Base-by-base conservation (phyloP, 2,888 invertebrate species). In the Oscheius sp. region DNA sequence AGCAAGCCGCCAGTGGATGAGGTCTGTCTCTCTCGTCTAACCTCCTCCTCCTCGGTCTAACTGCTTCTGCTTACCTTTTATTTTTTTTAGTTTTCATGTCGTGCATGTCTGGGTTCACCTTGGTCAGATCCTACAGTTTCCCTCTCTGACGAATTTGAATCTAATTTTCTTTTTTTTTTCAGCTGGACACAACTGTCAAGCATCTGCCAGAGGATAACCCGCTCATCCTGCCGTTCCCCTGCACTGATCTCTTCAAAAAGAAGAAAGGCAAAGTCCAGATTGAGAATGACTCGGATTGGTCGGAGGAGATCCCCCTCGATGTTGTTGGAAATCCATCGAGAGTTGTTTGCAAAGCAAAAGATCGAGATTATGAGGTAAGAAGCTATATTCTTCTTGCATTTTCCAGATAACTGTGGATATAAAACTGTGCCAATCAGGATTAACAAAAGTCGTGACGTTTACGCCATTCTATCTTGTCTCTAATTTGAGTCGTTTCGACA, bases 311-410 rank as follows among this genome's bases (percentile, higher is more conserved):
- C 88, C 93, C 97, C 0, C 89, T 98, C 66, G 98, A 99, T 87
- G 94, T 95, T 1, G 96, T 96, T n/a, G 98, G 98, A 5, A 96
- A 95, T 71, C 92, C 93, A 50, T 97, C 97, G 42, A 91, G 93
- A 1, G 91, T 98, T 4, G 89, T 90, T 37, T 96, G 96, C 87
- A 89, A 89, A 74, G 84, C 83, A 57, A 86, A 87, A 57, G 84
- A 84, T 66, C 75, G 83, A 8, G 81, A 83, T 63, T 79, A 79
- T 64, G 84, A 84, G 68, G 81, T 68, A 2, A 10, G 52, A 23
- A 5, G n/a, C n/a, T 27, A 29, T 2, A 23, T 50, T 29, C 8
- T 50, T 3, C 10, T 48, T 15, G 25, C 29, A 20, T 33, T n/a
- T n/a, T 80, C 67, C 81, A 95, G 93, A 92, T 97, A 86, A 96